A percentile compares a stretch with the other conserved stretches of the same genome.
phyloP scores from a whole-genome alignment of 2,113 vertebrate genomes.

The Cygnus buccinator region DNA sequence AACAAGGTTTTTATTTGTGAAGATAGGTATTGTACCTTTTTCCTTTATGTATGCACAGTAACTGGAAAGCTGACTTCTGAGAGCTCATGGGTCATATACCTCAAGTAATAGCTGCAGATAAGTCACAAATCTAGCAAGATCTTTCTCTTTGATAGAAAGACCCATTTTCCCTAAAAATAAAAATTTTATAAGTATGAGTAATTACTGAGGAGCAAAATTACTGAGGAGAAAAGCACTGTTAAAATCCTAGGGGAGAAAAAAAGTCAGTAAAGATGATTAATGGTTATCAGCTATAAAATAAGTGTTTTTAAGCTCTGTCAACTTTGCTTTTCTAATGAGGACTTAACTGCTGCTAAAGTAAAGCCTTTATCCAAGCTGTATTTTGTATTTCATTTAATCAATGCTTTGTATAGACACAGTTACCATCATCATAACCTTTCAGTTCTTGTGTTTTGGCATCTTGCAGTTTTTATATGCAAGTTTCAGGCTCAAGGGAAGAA shows the following conservation, averaged over 20 bases:
- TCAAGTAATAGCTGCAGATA: not conserved
- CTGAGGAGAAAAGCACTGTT: not conserved
- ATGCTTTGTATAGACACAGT: constrained; percentile 37
- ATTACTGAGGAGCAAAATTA: constrained; percentile 37
- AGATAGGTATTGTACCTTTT: not conserved
- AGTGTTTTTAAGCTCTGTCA: constrained; percentile 51
- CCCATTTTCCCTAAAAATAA: not conserved
- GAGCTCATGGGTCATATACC: not conserved
- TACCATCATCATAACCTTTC: constrained; percentile 32
- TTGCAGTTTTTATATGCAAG: constrained; percentile 26
- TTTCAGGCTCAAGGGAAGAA: constrained; percentile 51
- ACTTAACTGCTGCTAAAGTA: constrained; percentile 30
- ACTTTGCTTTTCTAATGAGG: constrained; percentile 53
- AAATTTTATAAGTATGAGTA: not conserved
- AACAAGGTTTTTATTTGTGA: not conserved
- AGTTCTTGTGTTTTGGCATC: constrained; percentile 55
- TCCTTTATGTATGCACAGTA: not conserved
- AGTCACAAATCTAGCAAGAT: not conserved
- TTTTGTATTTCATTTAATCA: constrained; percentile 53
- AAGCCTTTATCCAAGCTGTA: constrained; percentile 32
- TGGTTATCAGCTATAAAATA: constrained; percentile 17
- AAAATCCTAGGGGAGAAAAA: not conserved
- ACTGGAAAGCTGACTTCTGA: not conserved
- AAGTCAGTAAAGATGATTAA: constrained; percentile 22
- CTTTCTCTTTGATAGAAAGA: not conserved